Evolutionary conservation across 2,113 vertebrate genomes (phyloP), one percentile per base, ranked within the genome.

Genomic region (Myotis yumanensis): DNA sequence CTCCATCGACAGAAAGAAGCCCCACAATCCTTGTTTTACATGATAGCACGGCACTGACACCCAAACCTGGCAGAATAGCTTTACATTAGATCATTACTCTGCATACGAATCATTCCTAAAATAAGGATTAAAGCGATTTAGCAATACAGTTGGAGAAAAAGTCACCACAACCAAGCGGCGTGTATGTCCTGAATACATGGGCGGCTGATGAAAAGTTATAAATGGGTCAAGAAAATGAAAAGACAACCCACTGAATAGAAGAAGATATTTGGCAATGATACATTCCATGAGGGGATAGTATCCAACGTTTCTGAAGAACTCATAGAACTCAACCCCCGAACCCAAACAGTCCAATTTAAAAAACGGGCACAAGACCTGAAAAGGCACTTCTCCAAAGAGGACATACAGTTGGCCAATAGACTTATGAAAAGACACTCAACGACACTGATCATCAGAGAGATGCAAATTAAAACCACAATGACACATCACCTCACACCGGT

Each of bases 321-420:
- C 46, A 32, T 18, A 76, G 11, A 76, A 51, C 73, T 32, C 46
- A 32, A 76, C 73, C 46, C 14, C 71, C 23, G 8, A 28, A 46
- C n/a, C 16, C 16, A 75, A 75, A 48, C 28, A 5, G 32, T 7
- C 16, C 30, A 32, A 32, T 18, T 48, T n/a, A n/a, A n/a, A 76
- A 51, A 18, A 20, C 18, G 9, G 30, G 73, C 46, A 32, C 9
- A 51, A 17, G 73, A 51, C 73, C 73, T 20, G 46, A 51, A 20
- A 9, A 51, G 46, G 48, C 46, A 11, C 28, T n/a, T 76, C 73
- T 51, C 30, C 30, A n/a, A 11, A 51, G 73, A 51, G 46, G 30
- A 51, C 10, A 18, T 5, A 6, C 28, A 11, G 43, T 0, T 5
- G 43, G 72, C 43, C 43, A 18, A 30, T 0, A 7, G 72, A 17